Base-by-base conservation (phyloP, 2,888 invertebrate species). In the Seira musarum region DNA sequence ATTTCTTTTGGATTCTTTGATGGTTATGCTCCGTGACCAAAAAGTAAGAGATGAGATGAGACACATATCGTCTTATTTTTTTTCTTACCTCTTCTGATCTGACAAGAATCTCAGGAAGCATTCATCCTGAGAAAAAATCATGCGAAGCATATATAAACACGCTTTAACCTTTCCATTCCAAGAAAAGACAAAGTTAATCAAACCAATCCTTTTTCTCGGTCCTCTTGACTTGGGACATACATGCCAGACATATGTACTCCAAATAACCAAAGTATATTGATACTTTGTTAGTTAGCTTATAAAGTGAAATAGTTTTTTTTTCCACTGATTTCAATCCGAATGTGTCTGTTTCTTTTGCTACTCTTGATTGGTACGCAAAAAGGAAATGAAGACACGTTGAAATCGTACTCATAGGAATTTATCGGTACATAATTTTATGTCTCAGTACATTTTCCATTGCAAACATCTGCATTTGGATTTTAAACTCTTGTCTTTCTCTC, bases 11-110 rank as follows among this genome's bases (percentile, higher is more conserved):
- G 57, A 73, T 73, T 73, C 73, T 73, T 24, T 65, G 80, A 80
- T 75, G 75, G 80, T 70, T 80, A 80, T 80, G 80, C 80, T 71
- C 80, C 80, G 80, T 80, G 80, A 80, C 80, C 80, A 80, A 68
- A 73, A 68, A 74, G 67, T 40, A 66, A 67, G 65, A 68, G 75
- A 75, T 75, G 75, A 67, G 67, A 40, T 24, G 74, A 75, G 75
- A 77, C 77, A 53, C 25, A 70, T 70, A 30, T 70, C 70, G 61
- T 61, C 22, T 61, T 30, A 10, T 64, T 2, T 5, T 30, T 30
- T 30, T 30, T 30, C 8, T 49, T 30, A 10, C 66, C 61, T 68
- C 73, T 57, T 67, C 68, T 53, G 53, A 69, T 80, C 75, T 80
- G 80, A 80, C 80, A 80, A 75, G 75, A 80, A 70, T 69, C 70